Base-by-base conservation (phyloP, 2,888 invertebrate genomes). In the Caenorhabditis panamensis region DNA sequence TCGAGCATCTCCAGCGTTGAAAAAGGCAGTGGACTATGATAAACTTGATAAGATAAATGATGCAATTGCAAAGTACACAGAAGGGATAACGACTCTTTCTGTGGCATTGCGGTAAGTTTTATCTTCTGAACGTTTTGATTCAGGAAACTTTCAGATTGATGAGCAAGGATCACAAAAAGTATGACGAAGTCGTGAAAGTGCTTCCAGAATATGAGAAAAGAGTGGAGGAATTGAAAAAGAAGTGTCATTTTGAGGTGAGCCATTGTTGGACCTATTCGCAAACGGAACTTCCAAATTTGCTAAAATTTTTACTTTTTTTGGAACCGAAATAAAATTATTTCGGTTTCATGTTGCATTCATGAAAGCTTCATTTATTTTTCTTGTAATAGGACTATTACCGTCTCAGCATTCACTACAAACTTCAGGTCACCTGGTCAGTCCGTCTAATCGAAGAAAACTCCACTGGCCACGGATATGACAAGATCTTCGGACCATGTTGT, bases 21-120 rank as follows among this genome's bases (percentile, higher is more conserved):
- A 47, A 47, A 47, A 47, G 18, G 47, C 47, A 20, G 47, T 47
- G 2, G 47, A 47, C n/a, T 47, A 47, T 47, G 47, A 47, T 20
- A 47, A 47, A 18, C 47, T 47, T 3, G 2, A 47, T 2, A n/a
- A 47, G 9, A 18, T 47, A 2, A 47, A 47, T 11, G 47, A 47
- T 20, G 47, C 47, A 18, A 47, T 47, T 18, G 8, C 18, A 4
- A 47, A 18, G 18, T 47, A 47, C 18, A 6, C 47, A n/a, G 47
- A 47, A 9, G 47, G 47, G 5, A n/a, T 47, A n/a, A 11, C 47
- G 4, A 18, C 18, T n/a, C 47, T 47, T 11, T 18, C n/a, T 3
- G 18, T 47, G 47, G 47, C 47, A 4, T 18, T 18, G 5, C n/a
- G 47, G 47, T 47, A 18, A 47, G 47, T 6, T 41, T 41, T 2